Conservation (phyloP, 2,888 invertebrate genomes). For the Pollenia angustigena region DNA sequence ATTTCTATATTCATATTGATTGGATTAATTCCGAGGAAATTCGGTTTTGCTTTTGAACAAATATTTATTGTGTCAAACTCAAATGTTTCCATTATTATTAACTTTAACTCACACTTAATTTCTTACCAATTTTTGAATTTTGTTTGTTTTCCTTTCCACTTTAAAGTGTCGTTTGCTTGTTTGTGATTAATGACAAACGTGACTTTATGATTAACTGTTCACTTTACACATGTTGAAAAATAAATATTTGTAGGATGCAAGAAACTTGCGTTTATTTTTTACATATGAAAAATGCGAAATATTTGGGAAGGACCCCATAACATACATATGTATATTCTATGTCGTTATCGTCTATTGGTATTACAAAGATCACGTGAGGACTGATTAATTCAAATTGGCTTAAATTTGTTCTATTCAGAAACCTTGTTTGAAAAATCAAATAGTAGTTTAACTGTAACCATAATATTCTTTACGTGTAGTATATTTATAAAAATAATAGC, state of each 20-base stretch:
- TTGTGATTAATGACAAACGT: constrained; percentile 69
- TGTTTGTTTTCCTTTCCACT: neutral
- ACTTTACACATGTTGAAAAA: constrained; percentile 22
- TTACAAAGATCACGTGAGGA: too few species aligned
- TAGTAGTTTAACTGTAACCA: too few species aligned
- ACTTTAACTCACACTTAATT: constrained; percentile 52
- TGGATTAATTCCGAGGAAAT: neutral
- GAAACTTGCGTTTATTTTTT: constrained; percentile 38
- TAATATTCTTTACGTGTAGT: too few species aligned
- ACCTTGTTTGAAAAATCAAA: too few species aligned
- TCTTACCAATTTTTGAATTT: constrained; percentile 47
- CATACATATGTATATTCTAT: too few species aligned
- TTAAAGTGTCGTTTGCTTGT: neutral
- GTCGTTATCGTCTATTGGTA: too few species aligned
- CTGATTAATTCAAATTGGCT: too few species aligned
- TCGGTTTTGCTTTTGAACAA: neutral
- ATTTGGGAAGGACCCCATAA: too few species aligned
- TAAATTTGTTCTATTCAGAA: too few species aligned
- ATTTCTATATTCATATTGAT: too few species aligned
- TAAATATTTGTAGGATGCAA: constrained; percentile 24
- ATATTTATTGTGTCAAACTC: constrained; percentile 32
- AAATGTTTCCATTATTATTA: constrained; percentile 51
- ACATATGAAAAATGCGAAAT: too few species aligned
- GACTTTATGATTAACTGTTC: constrained; percentile 69
- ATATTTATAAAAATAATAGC: too few species aligned